Base-by-base conservation (phyloP, 2,888 invertebrate species). In the Tenthredo scrophulariae region DNA sequence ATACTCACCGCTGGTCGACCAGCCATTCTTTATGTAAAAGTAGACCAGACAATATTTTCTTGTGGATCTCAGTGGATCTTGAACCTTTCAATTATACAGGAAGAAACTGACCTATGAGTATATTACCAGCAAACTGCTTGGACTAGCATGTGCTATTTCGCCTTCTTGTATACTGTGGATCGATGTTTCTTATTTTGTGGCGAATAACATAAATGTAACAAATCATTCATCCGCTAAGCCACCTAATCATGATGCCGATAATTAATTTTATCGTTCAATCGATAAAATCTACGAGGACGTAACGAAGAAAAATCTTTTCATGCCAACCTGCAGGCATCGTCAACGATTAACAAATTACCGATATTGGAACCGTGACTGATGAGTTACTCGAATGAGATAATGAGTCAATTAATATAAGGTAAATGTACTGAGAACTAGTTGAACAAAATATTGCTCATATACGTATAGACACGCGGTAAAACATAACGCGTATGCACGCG, bases 41-140 rank as follows among this genome's bases (percentile, higher is more conserved):
- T 83, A 80, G 80, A 62, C 29, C 80, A 80, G 40, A 37, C 13
- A 29, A 62, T 40, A 74, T 37, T 62, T 80, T 40, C 37, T n/a
- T n/a, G n/a, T n/a, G n/a, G n/a, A n/a, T n/a, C n/a, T n/a, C n/a
- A n/a, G 40, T 33, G 62, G 13, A 10, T 7, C 29, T 50, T 18
- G n/a, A 29, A 7, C 77, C 18, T 40, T 13, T 46, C 29, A 77
- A 54, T 40, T 54, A 33, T 77, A 29, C 22, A 29, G 33, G 40
- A 62, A 62, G 40, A 54, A 80, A 40, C 58, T 80, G 54, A 54
- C 29, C 77, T 77, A 22, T 22, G 40, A 40, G 13, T 9, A 13
- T 13, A 62, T 80, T 80, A 43, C 4, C 13, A 40, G 10, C 40
- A 62, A 40, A 33, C 40, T 22, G 37, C n/a, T 80, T 22, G 18